Percentiles rank a stretch among this genome's conserved stretches.
These are phyloP conservation scores for Lamellibrachia luymesi DNA, from an alignment of 1,140 invertebrate species.

Conservation along the genomic window DNA sequence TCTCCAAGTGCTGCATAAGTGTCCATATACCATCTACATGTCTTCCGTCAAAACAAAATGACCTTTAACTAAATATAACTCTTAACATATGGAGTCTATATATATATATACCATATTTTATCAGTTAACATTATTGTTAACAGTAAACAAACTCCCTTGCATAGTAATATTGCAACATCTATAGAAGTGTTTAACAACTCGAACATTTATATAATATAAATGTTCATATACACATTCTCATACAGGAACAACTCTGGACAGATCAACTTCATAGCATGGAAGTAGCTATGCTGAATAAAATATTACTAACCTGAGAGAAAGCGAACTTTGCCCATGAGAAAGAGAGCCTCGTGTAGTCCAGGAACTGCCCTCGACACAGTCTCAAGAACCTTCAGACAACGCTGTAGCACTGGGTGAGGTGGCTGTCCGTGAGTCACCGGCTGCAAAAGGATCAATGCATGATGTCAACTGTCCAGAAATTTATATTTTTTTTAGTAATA, in stretches of 20 bases:
- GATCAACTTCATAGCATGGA: neutral
- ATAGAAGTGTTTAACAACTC: too few species aligned
- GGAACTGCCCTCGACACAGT: constrained; percentile 77
- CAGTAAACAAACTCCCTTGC: too few species aligned
- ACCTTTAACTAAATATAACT: neutral
- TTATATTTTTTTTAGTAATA: neutral
- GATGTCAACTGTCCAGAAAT: neutral
- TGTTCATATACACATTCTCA: too few species aligned
- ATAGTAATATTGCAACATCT: too few species aligned
- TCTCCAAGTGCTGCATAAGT: too few species aligned
- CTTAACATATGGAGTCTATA: too few species aligned
- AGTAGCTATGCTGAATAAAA: constrained; percentile 1
- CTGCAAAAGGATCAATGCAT: constrained; percentile 34
- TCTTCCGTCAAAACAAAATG: neutral
- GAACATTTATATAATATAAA: too few species aligned
- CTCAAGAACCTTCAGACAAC: constrained; percentile 70
- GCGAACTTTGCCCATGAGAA: constrained; percentile 75
- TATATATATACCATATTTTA: too few species aligned
- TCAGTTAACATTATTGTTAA: too few species aligned
- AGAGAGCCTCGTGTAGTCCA: constrained; percentile 72
- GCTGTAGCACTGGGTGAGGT: constrained; percentile 55
- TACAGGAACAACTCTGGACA: neutral
- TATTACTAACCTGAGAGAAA: constrained; percentile 68
- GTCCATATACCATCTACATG: neutral
- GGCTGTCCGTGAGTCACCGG: constrained; percentile 58